These are phyloP conservation scores for Drosophila novamexicana DNA, from an alignment of 1,140 invertebrate species.

Conservation along the genomic window DNA sequence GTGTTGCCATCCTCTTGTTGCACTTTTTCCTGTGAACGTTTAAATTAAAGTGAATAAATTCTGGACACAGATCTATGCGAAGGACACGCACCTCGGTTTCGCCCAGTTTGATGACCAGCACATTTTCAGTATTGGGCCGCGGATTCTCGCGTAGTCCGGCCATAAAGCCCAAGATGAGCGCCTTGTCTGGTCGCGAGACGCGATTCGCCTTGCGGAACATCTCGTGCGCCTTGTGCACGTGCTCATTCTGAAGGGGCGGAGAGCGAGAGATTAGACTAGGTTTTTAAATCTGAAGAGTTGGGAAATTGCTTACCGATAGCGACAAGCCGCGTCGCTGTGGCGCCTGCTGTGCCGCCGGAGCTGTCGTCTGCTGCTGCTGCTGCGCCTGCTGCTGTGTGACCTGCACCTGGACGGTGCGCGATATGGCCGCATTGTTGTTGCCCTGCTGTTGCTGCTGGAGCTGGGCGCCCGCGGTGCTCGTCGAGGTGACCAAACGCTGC, in stretches of 20 bases:
- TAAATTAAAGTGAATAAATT: background rate
- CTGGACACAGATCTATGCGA: background rate
- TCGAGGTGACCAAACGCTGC: constrained; percentile 80
- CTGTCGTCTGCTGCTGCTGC: constrained; percentile 61
- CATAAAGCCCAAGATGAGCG: constrained; percentile 99
- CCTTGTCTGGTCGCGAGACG: constrained; percentile 97
- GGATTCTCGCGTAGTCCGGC: constrained; percentile 89
- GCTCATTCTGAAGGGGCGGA: constrained; percentile 89
- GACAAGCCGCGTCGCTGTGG: constrained; percentile 90
- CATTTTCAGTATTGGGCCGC: constrained; percentile 81
- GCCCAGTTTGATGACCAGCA: constrained; percentile 82
- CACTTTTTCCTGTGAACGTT: constrained; percentile 87
- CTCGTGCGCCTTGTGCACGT: constrained; percentile 98
- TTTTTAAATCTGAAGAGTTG: too few relatives aligned
- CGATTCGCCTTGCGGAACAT: constrained; percentile 98
- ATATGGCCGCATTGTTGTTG: constrained; percentile 49
- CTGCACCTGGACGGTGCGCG: constrained; percentile 84
- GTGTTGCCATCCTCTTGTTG: constrained; percentile 87
- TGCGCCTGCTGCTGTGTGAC: constrained; percentile 65
- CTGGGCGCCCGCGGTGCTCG: constrained; percentile 78
- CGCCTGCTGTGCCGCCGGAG: constrained; percentile 84
- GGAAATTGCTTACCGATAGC: constrained; percentile 88
- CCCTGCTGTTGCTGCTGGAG: constrained; percentile 42
- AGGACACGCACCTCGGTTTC: constrained; percentile 73
- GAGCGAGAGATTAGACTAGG: background rate